Conservation (phyloP, 2,797 vertebrate species). For the Diglossa cyanea region DNA sequence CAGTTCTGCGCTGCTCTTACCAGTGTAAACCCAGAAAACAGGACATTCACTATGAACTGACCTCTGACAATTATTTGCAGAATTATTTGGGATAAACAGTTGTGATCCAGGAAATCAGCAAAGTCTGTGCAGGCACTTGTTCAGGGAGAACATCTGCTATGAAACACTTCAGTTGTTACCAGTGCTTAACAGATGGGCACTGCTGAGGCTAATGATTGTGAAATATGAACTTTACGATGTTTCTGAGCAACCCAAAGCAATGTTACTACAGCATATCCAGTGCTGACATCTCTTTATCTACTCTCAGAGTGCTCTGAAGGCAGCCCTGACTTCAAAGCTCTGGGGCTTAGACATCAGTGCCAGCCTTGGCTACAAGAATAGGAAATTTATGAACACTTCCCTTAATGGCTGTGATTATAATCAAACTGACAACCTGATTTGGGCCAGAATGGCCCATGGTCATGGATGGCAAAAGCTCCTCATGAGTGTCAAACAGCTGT, state of each 20-base stretch:
- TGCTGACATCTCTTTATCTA: background rate
- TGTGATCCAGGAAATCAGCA: constrained; percentile 24
- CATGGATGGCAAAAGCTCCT: background rate
- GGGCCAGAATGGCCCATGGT: background rate
- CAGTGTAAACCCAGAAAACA: background rate
- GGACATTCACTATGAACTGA: background rate
- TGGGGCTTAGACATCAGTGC: background rate
- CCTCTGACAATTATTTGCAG: background rate
- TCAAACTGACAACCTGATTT: background rate
- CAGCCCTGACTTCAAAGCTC: background rate
- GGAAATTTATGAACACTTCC: background rate
- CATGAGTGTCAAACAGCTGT: background rate
- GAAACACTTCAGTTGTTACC: background rate
- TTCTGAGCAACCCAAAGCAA: background rate
- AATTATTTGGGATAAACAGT: constrained; percentile 17
- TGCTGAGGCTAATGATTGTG: background rate
- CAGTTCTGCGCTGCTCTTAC: background rate
- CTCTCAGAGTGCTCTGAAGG: background rate
- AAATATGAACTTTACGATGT: background rate
- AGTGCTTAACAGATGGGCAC: constrained; percentile 45
- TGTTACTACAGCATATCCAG: background rate
- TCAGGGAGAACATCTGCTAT: constrained; percentile 47
- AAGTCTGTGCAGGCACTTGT: background rate
- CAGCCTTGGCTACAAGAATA: background rate
- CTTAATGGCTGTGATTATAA: background rate